Evolutionary conservation across 2,797 vertebrate genomes (phyloP).

Genomic region (Crocodylus rhombifer): DNA sequence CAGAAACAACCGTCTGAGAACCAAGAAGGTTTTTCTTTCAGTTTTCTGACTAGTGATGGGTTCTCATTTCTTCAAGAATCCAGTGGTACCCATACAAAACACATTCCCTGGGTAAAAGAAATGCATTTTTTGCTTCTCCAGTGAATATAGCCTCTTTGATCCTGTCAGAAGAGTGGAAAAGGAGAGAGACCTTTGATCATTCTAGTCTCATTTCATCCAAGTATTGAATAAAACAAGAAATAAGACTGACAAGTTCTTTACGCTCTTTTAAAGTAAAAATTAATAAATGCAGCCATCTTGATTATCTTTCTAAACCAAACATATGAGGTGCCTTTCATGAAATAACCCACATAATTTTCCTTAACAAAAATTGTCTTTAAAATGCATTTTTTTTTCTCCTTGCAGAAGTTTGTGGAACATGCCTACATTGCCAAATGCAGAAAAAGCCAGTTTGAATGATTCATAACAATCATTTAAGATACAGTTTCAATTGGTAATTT

Average conservation of each 20-base stretch:
- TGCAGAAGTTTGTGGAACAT: neutral
- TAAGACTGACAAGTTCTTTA: neutral
- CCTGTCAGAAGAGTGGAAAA: neutral
- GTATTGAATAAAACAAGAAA: neutral
- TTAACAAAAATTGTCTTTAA: neutral
- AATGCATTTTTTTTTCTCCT: neutral
- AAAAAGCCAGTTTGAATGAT: neutral
- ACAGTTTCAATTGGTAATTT: neutral
- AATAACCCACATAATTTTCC: neutral
- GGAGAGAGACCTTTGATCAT: neutral
- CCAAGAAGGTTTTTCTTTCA: neutral
- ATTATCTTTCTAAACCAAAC: neutral
- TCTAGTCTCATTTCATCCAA: neutral
- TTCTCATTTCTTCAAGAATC: conserved; percentile 39
- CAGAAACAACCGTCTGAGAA: conserved; percentile 2
- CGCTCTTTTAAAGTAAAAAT: neutral
- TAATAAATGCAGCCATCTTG: neutral
- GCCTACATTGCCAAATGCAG: fast-evolving
- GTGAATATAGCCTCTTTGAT: neutral
- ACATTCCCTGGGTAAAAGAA: neutral
- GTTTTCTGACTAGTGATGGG: neutral
- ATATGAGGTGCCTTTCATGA: neutral
- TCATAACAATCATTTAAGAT: neutral
- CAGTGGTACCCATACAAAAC: conserved; percentile 3
- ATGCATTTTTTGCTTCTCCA: neutral